Percentiles rank a stretch among this genome's conserved stretches.
These are phyloP conservation scores for Drosophila lutescens DNA, from an alignment of 2,888 invertebrate genomes.

Conservation along the genomic window DNA sequence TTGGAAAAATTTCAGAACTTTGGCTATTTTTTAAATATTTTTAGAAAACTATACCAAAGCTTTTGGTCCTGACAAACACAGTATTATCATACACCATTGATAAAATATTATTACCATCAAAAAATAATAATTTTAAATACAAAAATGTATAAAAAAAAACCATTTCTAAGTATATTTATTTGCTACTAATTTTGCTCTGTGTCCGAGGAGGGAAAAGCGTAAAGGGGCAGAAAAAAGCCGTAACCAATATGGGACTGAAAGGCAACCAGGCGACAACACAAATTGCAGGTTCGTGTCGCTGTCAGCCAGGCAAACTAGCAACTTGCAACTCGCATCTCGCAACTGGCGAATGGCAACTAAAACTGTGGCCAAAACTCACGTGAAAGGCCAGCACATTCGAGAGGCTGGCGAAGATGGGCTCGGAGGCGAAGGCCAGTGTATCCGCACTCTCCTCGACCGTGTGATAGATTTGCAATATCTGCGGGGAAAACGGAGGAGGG, in stretches of 20 bases:
- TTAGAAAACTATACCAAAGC: no score
- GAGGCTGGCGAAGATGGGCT: constrained; percentile 94
- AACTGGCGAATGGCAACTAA: constrained; percentile 10
- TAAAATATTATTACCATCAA: no score
- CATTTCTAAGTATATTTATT: no score
- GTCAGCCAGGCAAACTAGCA: constrained; percentile 29
- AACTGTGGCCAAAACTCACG: constrained; percentile 85
- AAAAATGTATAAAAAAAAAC: not conserved
- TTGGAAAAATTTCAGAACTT: no score
- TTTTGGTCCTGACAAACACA: no score
- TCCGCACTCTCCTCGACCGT: constrained; percentile 93
- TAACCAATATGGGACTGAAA: constrained; percentile 27
- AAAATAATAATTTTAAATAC: not conserved
- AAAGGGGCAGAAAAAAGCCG: not conserved
- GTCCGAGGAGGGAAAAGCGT: not conserved
- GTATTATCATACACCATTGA: no score
- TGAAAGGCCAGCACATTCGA: constrained; percentile 94
- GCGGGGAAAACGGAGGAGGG: constrained; percentile 16
- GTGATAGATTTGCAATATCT: constrained; percentile 88
- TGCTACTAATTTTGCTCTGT: constrained; percentile 1
- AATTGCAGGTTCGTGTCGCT: constrained; percentile 66
- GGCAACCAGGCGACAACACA: constrained; percentile 50
- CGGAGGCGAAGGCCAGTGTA: constrained; percentile 97
- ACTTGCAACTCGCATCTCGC: constrained; percentile 12
- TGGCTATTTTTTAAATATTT: no score